These are phyloP conservation scores for Rallus limicola DNA, from an alignment of 2,113 vertebrate species.

Conservation along the genomic window DNA sequence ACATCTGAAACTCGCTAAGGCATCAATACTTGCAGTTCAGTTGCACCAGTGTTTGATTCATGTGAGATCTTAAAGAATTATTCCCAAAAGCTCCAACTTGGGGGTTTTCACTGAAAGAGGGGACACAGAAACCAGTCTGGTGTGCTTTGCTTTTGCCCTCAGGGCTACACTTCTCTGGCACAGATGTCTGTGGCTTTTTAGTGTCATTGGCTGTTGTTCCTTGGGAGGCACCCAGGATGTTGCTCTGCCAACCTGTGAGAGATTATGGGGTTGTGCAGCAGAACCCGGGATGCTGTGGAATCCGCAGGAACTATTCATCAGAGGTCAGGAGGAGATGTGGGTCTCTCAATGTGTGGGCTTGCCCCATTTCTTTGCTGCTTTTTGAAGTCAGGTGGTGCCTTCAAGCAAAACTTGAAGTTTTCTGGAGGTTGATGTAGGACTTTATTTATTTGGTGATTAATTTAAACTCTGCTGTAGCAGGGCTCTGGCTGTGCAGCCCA, in stretches of 20 bases:
- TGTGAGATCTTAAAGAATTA: not conserved
- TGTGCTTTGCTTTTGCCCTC: not conserved
- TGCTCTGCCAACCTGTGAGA: not conserved
- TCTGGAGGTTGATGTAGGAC: not conserved
- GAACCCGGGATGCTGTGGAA: not conserved
- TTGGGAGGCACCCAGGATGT: not conserved
- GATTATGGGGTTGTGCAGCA: not conserved
- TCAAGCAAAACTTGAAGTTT: not conserved
- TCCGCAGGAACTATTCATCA: not conserved
- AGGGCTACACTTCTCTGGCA: not conserved
- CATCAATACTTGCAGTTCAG: not conserved
- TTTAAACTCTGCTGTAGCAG: not conserved
- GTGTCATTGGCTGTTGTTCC: not conserved
- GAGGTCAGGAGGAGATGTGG: not conserved
- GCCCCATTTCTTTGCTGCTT: not conserved
- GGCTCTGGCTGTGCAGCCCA: not conserved
- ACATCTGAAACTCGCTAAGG: not conserved
- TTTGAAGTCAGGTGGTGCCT: not conserved
- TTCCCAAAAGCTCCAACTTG: not conserved
- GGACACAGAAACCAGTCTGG: not conserved
- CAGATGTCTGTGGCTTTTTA: not conserved
- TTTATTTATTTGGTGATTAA: not conserved
- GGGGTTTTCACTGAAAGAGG: not conserved
- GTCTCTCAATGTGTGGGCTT: rapidly evolving
- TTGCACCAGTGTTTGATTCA: not conserved